A percentile compares a stretch with the other conserved stretches of the same genome.
These are phyloP conservation scores for Coranthus polyacanthus DNA, from an alignment of 2,797 vertebrate species.

Conservation along the genomic window DNA sequence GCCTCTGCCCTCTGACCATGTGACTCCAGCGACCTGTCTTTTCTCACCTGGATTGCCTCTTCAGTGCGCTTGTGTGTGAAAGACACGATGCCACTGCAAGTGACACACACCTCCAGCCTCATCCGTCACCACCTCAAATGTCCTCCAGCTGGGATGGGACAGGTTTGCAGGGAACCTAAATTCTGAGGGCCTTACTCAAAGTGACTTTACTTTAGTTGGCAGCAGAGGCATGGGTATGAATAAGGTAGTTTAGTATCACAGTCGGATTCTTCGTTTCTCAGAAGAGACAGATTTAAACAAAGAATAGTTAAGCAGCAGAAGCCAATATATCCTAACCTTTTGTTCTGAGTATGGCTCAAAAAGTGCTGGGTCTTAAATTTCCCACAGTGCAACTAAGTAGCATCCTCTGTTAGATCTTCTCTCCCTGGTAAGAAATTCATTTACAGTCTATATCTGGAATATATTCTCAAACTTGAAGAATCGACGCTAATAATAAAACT, in stretches of 20 bases:
- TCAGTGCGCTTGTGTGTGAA: conserved; percentile 29
- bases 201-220: conserved; percentile 16
- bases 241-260: not conserved
- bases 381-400: too few species aligned
- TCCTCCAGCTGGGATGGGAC: conserved; percentile 12
- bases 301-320: not conserved
- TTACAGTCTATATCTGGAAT: too few species aligned
- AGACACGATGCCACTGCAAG: conserved; percentile 33
- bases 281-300: not conserved
- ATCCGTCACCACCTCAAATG: conserved; percentile 44
- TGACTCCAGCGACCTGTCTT: conserved; percentile 23
- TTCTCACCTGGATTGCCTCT: conserved; percentile 33
- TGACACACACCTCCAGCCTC: conserved; percentile 45
- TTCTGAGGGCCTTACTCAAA: conserved; percentile 17
- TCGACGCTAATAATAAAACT: too few species aligned
- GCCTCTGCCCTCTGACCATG: conserved; percentile 3
- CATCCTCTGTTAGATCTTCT: too few species aligned
- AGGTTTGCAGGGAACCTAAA: conserved; percentile 17
- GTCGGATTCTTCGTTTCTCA: not conserved
- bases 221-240: conserved; percentile 12
- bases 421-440: too few species aligned
- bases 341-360: too few species aligned
- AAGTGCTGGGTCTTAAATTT: too few species aligned
- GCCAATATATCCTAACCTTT: not conserved
- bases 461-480: too few species aligned